Percentiles rank a stretch among this genome's conserved stretches.
These are phyloP conservation scores for Meleagris gallopavo DNA, from an alignment of 2,113 vertebrate species.

Conservation along the genomic window DNA sequence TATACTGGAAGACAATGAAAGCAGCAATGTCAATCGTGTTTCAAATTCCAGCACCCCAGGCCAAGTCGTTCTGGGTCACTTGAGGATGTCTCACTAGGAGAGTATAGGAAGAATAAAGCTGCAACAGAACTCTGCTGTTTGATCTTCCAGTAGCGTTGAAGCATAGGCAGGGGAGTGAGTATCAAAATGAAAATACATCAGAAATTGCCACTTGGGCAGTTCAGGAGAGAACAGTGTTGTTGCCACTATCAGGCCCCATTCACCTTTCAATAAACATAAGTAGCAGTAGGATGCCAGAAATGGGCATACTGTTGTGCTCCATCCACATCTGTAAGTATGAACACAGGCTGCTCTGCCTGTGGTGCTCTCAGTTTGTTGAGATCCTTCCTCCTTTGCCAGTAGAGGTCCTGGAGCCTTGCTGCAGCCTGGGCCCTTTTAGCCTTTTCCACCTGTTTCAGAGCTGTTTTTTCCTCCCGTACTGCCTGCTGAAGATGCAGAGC, in stretches of 20 bases:
- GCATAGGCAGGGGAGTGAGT: background rate
- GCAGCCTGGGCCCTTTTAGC: background rate
- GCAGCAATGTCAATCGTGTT: background rate
- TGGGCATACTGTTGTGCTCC: rapidly evolving
- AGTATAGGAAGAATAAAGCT: background rate
- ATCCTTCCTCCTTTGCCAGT: background rate
- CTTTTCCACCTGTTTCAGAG: background rate
- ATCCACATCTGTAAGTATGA: background rate
- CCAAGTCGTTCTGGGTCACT: background rate
- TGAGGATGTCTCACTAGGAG: background rate
- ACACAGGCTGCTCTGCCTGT: background rate
- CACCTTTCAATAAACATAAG: background rate
- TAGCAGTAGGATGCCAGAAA: background rate
- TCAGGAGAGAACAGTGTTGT: background rate
- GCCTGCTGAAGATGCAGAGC: rapidly evolving
- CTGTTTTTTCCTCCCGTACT: rapidly evolving
- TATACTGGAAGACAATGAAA: background rate
- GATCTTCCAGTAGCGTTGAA: background rate
- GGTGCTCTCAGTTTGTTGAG: background rate
- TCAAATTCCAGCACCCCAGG: background rate
- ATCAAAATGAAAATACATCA: background rate
- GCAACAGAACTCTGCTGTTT: background rate
- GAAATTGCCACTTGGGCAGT: background rate
- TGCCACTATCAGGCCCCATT: background rate
- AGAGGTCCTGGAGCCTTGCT: background rate